Percentiles rank a stretch among this genome's conserved stretches.
phyloP scores from a whole-genome alignment of 2,113 vertebrate genomes.

The Chlorodrepanis virens region DNA sequence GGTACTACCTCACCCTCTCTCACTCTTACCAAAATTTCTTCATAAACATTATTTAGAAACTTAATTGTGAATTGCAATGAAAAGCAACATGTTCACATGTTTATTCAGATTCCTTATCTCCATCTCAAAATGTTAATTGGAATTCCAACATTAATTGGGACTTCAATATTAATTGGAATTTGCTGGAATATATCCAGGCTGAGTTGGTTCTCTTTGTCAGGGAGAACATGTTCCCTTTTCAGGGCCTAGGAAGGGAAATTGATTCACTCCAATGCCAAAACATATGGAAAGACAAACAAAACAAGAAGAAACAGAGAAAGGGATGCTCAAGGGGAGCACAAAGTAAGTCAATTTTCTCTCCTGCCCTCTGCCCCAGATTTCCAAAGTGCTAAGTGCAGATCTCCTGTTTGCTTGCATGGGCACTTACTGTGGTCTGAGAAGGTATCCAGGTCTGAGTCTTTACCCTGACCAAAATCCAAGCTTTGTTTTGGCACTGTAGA shows the following conservation, averaged over 20 bases:
- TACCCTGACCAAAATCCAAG: not conserved
- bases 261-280: not conserved
- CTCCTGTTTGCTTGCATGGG: not conserved
- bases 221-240: not conserved
- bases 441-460: not conserved
- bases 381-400: not conserved
- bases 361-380: not conserved
- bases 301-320: not conserved
- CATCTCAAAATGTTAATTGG: not conserved
- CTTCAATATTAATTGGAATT: not conserved
- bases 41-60: not conserved
- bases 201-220: not conserved
- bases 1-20: not conserved
- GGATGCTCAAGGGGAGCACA: not conserved
- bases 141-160: conserved; percentile 16
- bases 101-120: not conserved
- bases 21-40: not conserved
- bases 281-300: not conserved
- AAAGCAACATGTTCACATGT: not conserved
- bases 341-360: not conserved
- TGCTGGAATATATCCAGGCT: not conserved
- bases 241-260: not conserved
- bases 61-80: not conserved
- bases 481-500: conserved; percentile 32
- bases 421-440: not conserved